phyloP scores from a whole-genome alignment of 1,140 invertebrate genomes.

The Coptotermes formosanus region DNA sequence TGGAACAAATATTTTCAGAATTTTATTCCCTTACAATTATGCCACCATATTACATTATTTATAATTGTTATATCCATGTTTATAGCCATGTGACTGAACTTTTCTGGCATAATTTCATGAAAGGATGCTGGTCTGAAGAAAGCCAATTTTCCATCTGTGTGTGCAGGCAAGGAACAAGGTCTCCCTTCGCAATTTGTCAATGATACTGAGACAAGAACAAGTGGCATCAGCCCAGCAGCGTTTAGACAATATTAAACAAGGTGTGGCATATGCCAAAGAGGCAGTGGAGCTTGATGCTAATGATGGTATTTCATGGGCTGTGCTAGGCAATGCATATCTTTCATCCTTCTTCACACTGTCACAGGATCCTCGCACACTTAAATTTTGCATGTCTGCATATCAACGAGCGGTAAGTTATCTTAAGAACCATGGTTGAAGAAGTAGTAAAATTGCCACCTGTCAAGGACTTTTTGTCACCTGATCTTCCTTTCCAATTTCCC shows the following conservation, averaged over 20 bases:
- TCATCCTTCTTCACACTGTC: conserved; percentile 74
- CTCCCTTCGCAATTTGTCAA: conserved; percentile 79
- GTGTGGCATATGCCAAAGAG: conserved; percentile 79
- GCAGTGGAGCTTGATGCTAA: conserved; percentile 76
- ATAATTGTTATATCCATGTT: too few species aligned
- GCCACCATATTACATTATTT: too few species aligned
- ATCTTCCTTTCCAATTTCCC: too few species aligned
- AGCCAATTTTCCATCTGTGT: neutral
- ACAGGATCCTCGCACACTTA: conserved; percentile 71
- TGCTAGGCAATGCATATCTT: conserved; percentile 83
- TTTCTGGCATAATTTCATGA: too few species aligned
- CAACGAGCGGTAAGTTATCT: conserved; percentile 65
- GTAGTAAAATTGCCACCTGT: too few species aligned
- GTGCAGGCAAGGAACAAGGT: conserved; percentile 72
- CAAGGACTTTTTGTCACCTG: too few species aligned
- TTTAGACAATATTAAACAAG: conserved; percentile 64
- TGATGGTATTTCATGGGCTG: conserved; percentile 83
- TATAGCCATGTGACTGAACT: too few species aligned
- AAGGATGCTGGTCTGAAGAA: too few species aligned
- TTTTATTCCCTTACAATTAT: too few species aligned
- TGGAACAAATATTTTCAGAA: too few species aligned
- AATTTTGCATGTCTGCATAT: conserved; percentile 78
- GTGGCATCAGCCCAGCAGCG: conserved; percentile 55
- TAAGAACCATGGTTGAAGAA: neutral
- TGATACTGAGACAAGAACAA: conserved; percentile 71